phyloP scores from a whole-genome alignment of 2,888 invertebrate genomes.

The Aspidapion aeneum region DNA sequence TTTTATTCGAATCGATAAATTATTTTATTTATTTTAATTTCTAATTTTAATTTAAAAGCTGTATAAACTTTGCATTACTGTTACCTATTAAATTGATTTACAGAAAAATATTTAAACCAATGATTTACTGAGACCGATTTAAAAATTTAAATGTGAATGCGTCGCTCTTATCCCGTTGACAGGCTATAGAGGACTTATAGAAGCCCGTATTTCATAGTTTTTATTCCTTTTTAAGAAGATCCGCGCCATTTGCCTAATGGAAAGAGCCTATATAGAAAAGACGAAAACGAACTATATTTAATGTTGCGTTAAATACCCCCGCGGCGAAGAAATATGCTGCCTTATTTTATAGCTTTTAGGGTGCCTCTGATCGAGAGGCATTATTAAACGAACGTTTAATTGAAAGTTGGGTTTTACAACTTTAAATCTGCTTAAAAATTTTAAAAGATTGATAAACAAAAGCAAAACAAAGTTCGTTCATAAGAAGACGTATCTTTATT shows the following conservation, averaged over 20 bases:
- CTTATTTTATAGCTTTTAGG: background rate
- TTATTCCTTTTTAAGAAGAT: constrained; percentile 38
- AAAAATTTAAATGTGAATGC: background rate
- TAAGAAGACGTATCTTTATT: no score
- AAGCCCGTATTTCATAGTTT: constrained; percentile 33
- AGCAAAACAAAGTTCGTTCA: no score
- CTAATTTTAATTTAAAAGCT: no score
- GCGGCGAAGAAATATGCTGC: background rate
- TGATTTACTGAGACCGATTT: background rate
- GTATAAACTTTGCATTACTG: no score
- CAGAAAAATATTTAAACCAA: no score
- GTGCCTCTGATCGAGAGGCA: background rate
- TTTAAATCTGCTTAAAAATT: no score
- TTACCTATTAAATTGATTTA: no score
- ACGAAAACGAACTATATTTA: constrained; percentile 44
- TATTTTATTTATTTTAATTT: no score
- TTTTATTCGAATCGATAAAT: no score
- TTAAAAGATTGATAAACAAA: no score
- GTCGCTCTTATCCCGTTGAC: background rate
- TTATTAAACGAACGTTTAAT: background rate
- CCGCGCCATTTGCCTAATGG: constrained; percentile 47
- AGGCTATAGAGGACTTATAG: background rate
- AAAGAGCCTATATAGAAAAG: constrained; percentile 39
- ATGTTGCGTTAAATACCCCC: constrained; percentile 46
- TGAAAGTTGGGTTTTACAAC: no score